Conservation (phyloP, 2,888 invertebrate genomes). For the Parnassius apollo region DNA sequence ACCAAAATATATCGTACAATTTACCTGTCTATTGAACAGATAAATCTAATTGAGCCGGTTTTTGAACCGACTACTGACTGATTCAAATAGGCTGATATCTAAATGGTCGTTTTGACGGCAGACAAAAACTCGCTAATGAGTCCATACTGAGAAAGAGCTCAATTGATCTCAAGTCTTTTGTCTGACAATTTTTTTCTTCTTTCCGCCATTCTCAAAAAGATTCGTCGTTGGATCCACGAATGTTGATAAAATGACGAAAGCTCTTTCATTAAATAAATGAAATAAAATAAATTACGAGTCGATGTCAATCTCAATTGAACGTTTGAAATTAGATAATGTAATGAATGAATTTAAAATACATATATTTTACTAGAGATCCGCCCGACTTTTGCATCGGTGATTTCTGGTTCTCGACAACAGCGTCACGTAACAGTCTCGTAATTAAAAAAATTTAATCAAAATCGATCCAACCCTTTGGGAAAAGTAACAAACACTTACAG, state of each 20-base stretch:
- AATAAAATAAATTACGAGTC: conserved; percentile 19
- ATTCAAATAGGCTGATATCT: conserved; percentile 20
- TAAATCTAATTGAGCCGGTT: not conserved
- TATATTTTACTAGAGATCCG: too few species aligned
- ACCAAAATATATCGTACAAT: too few species aligned
- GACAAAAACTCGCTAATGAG: conserved; percentile 27
- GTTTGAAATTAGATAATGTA: too few species aligned
- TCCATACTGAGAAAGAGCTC: conserved; percentile 13
- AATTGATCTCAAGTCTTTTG: conserved; percentile 22
- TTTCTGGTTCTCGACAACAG: too few species aligned
- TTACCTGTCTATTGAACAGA: not conserved
- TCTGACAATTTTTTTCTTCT: conserved; percentile 17
- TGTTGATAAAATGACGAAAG: conserved; percentile 23
- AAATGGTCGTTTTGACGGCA: conserved; percentile 16
- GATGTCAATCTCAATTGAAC: conserved; percentile 19
- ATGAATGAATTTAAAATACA: too few species aligned
- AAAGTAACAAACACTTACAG: too few species aligned
- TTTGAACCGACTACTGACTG: conserved; percentile 4
- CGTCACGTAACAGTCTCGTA: too few species aligned
- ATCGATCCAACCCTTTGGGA: too few species aligned
- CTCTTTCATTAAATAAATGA: conserved; percentile 25
- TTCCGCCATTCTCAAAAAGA: conserved; percentile 23
- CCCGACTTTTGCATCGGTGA: too few species aligned
- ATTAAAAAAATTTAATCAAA: too few species aligned
- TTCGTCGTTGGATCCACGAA: conserved; percentile 22